Base-by-base conservation (phyloP, 2,797 vertebrate species). In the Mormyrops attenuatus region DNA sequence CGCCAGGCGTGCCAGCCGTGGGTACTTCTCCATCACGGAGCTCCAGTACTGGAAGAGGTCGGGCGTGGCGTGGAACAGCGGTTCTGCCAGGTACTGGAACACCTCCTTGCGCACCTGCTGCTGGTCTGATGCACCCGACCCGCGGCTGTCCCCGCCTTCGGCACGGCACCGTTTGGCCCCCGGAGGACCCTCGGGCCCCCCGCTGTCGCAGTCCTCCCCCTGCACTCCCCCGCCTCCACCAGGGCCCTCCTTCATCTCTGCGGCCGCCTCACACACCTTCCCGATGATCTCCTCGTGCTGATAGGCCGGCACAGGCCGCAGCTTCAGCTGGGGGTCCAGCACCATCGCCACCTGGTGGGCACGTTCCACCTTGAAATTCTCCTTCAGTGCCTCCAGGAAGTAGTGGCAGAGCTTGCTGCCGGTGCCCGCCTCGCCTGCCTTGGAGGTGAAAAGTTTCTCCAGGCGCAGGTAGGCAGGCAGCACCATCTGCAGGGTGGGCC, bases 31-130 rank as follows among this genome's bases (percentile, higher is more conserved):
- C 92, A 97, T 96, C 8, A 97, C 97, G 0, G 97, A 97, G 7
- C 97, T 98, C 99, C 99, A 99, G 95, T 98, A 99, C 95, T 99
- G 98, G 94, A 99, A 97, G 91, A 99, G 97, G 93, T 99, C 98
- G 0, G 98, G 97, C 8, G 97, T 96, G 85, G 97, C 97, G 93
- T 98, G 97, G 93, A 98, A 97, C 88, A 98, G 96, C 41, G 99
- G 98, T 93, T 99, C 99, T 13, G 98, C 97, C 94, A 99, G 94
- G 93, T 99, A 99, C 91, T 98, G 97, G 47, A 99, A 99, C 88
- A 99, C 97, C 94, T 99, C 98, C 87, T 96, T 97, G 89, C 98
- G 96, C 41, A 98, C 97, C 0, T 97, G 96, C 88, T 97, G 94
- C 34, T 92, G 92, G 84, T 98, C 95, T 6, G 95, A 97, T 0